These are phyloP conservation scores for Fulmarus glacialis DNA, from an alignment of 2,113 vertebrate species.

Conservation along the genomic window DNA sequence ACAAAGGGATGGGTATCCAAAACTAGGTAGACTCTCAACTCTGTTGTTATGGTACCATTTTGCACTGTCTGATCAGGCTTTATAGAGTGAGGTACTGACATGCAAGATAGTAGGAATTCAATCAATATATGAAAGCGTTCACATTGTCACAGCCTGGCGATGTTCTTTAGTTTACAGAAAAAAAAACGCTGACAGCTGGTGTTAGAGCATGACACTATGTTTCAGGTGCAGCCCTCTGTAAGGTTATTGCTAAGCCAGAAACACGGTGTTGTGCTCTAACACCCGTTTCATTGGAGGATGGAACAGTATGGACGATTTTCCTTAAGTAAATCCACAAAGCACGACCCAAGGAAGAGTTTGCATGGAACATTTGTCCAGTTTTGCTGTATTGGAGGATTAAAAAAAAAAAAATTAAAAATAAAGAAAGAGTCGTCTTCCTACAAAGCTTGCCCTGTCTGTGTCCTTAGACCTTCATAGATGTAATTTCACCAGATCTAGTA, in stretches of 20 bases:
- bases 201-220: fast-evolving
- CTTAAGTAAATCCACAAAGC: not conserved
- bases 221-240: not conserved
- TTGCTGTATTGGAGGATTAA: not conserved
- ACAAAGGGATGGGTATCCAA: not conserved
- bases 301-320: not conserved
- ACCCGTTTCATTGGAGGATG: not conserved
- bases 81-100: not conserved
- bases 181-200: not conserved
- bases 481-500: not conserved
- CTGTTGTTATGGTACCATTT: not conserved
- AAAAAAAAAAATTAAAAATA: not conserved
- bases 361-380: not conserved
- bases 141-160: not conserved
- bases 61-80: not conserved
- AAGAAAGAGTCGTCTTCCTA: not conserved
- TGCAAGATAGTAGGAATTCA: not conserved
- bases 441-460: not conserved
- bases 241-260: not conserved
- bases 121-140: fast-evolving
- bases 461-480: not conserved
- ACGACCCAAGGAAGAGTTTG: not conserved
- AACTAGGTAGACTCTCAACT: not conserved
- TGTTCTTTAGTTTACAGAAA: not conserved
- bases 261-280: not conserved